A percentile compares a stretch with the other conserved stretches of the same genome.
These are phyloP conservation scores for Marcusenius ussheri DNA, from an alignment of 2,113 vertebrate species.

Conservation along the genomic window DNA sequence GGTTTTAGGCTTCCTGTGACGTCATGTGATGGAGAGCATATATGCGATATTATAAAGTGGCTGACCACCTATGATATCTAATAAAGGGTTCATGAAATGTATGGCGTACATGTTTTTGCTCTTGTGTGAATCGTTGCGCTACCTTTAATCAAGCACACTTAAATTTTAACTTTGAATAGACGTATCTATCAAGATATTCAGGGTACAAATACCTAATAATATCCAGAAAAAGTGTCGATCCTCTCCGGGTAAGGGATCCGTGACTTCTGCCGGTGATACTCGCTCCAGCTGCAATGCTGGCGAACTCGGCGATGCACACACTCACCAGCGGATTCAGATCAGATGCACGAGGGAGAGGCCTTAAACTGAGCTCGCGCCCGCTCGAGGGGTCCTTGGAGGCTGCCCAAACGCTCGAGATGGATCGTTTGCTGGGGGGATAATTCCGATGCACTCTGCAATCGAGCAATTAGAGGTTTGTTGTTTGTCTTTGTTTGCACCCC, in stretches of 20 bases:
- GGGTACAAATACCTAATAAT: background rate
- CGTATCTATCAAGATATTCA: background rate
- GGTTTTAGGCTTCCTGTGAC: background rate
- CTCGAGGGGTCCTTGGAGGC: conserved; percentile 7
- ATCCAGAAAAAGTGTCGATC: background rate
- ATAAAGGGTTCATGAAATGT: background rate
- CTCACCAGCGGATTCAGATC: background rate
- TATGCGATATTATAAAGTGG: background rate
- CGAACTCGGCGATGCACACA: background rate
- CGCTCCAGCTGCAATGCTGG: background rate
- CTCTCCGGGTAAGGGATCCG: background rate
- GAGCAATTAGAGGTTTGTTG: conserved; percentile 1
- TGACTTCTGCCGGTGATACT: background rate
- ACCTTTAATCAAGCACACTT: background rate
- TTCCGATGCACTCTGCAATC: conserved; percentile 6
- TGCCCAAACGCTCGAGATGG: background rate
- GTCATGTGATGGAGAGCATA: background rate
- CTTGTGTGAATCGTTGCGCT: background rate
- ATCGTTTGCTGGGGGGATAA: conserved; percentile 10
- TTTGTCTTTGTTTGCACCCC: conserved; percentile 5
- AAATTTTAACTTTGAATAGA: background rate
- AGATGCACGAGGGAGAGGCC: background rate
- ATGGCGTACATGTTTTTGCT: background rate
- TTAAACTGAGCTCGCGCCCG: background rate
- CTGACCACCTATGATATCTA: background rate